phyloP scores from a whole-genome alignment of 2,888 invertebrate species.

The Sphaeridia pumilis region DNA sequence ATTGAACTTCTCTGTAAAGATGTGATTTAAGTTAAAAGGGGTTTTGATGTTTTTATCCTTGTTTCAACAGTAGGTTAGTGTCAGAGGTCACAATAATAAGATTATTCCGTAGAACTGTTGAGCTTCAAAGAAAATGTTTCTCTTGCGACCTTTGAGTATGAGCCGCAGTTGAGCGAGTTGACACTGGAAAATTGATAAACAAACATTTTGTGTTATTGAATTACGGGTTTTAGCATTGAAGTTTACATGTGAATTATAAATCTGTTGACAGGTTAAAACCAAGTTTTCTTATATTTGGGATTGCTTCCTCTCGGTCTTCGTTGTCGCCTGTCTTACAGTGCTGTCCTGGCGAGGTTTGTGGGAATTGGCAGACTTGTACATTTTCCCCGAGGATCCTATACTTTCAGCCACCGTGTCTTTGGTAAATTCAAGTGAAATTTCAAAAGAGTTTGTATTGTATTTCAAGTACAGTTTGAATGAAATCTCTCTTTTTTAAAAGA shows the following conservation, averaged over 20 bases:
- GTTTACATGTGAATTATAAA: background rate
- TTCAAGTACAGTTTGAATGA: background rate
- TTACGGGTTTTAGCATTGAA: too few relatives aligned
- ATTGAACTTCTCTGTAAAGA: too few relatives aligned
- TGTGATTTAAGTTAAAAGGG: too few relatives aligned
- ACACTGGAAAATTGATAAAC: too few relatives aligned
- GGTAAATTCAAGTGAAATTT: constrained; percentile 46
- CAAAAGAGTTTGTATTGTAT: background rate
- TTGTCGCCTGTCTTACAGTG: constrained; percentile 72
- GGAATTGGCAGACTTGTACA: constrained; percentile 64
- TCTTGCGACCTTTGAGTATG: too few relatives aligned
- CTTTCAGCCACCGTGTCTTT: constrained; percentile 65
- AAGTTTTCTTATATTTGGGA: constrained; percentile 57
- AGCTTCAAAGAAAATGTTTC: too few relatives aligned
- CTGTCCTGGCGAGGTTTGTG: constrained; percentile 81
- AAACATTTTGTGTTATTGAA: too few relatives aligned
- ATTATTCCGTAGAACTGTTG: too few relatives aligned
- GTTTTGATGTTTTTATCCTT: too few relatives aligned
- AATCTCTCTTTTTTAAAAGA: constrained; percentile 41
- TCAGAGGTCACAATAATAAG: too few relatives aligned
- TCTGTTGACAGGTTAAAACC: constrained; percentile 14
- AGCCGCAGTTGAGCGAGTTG: too few relatives aligned
- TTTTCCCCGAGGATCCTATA: constrained; percentile 58
- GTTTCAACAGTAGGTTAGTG: too few relatives aligned
- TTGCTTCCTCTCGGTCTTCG: constrained; percentile 70